Base-by-base conservation (phyloP, 2,797 vertebrate species). In the Lagodon rhomboides region DNA sequence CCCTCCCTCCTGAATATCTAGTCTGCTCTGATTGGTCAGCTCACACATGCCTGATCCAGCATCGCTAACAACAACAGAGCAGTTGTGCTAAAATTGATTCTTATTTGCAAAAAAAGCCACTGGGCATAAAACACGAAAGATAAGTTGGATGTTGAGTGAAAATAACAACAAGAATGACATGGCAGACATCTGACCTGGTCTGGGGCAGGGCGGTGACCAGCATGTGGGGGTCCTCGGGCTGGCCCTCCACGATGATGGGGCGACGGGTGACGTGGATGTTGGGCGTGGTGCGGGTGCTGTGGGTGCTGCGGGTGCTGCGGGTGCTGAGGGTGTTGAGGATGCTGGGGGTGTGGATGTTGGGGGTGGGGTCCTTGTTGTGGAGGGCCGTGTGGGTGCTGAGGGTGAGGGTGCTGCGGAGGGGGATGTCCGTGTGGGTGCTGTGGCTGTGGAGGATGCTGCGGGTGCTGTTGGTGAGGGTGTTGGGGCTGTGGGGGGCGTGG, bases 151-250 rank as follows among this genome's bases (percentile, higher is more conserved):
- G 5, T 66, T 49, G 34, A 10, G 1, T 25, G 16, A 46, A 13
- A 43, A 59, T 49, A 1, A 13, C 16, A 38, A 49, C 12, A 16
- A 3, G 3, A 11, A 43, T 54, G 12, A 63, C 13, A 27, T 23
- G 13, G 46, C 5, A 47, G 20, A 68, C 34, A 65, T 65, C 95
- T 94, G 56, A 98, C 98, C 97, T 98, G 98, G 91, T 99, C 98
- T 46, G 96, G 97, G 92, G 97, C 94, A 60, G 97, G 97, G 85
- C 97, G 96, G 92, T 99, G 98, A 90, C 98, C 98, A 47, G 93
- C 84, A 49, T 95, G 95, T 9, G 93, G 94, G 12, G 94, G 93
- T 84, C 95, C 97, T 73, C 95, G 86, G 56, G 87, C 83, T 1
- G 94, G 92, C n/a, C 93, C 94, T 60, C 94, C 95, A 15, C 95